A percentile compares a stretch with the other conserved stretches of the same genome.
Evolutionary conservation across 37 sponge, comb jelly and placozoan species (phyloP).

Genomic region (Chondrosia reniformis): DNA sequence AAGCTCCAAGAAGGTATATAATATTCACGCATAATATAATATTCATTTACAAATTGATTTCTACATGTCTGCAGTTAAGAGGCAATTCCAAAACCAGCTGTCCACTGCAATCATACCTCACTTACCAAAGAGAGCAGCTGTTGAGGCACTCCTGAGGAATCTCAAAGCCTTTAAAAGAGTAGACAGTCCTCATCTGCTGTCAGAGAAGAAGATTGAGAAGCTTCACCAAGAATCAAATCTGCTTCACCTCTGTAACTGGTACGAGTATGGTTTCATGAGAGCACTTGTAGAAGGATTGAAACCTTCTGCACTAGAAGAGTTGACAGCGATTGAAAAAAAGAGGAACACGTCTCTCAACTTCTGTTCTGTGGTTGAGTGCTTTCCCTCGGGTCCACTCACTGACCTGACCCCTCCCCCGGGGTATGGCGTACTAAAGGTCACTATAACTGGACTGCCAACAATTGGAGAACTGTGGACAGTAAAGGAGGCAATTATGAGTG

Average conservation of each 20-base stretch:
- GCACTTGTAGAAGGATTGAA: not conserved
- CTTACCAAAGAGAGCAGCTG: not conserved
- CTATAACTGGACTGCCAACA: not conserved
- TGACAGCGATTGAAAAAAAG: not conserved
- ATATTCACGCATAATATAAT: not conserved
- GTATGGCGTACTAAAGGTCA: not conserved
- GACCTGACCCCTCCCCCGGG: constrained; percentile 15
- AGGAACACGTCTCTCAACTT: not conserved
- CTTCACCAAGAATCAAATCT: no score
- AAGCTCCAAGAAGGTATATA: not conserved
- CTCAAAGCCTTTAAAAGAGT: not conserved
- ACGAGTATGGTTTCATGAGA: not conserved
- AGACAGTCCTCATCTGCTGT: not conserved
- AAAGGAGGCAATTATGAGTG: not conserved
- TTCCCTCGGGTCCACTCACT: not conserved
- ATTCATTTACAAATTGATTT: not conserved
- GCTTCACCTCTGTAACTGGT: not conserved
- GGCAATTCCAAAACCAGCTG: constrained; percentile 15
- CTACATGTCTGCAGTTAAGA: not conserved
- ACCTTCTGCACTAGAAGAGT: not conserved
- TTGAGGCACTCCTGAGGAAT: not conserved
- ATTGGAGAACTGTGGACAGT: not conserved
- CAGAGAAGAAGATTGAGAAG: not conserved
- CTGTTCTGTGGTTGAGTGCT: not conserved
- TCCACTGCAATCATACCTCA: constrained; percentile 3